Conservation (phyloP, 2,797 vertebrate species). For the Sarcoramphus papa region DNA sequence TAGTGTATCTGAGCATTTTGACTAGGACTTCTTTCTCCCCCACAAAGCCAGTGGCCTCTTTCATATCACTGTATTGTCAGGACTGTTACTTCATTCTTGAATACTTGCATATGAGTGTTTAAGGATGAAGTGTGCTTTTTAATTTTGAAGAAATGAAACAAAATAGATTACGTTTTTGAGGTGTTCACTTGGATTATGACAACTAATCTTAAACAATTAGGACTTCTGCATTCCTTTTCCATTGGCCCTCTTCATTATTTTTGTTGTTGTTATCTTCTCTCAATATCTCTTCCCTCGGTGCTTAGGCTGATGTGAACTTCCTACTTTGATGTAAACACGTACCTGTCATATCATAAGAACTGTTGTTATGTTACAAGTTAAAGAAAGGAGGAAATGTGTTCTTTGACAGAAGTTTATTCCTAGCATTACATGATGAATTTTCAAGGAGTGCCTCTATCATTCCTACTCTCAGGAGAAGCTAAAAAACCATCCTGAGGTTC, state of each 20-base stretch:
- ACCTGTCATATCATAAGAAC: not conserved
- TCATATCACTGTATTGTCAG: not conserved
- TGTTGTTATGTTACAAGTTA: not conserved
- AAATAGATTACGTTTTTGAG: not conserved
- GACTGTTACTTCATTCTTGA: not conserved
- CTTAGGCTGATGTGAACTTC: not conserved
- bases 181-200: not conserved
- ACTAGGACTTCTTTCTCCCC: not conserved
- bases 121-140: not conserved
- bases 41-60: not conserved
- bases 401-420: not conserved
- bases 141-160: not conserved
- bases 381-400: not conserved
- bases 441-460: not conserved
- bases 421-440: not conserved
- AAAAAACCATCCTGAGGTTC: accelerated
- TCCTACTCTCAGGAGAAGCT: not conserved
- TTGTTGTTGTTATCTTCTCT: not conserved
- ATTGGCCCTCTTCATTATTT: not conserved
- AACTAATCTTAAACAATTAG: not conserved
- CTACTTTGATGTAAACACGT: not conserved
- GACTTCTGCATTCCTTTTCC: not conserved
- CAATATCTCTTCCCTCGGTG: not conserved
- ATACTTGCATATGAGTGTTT: not conserved
- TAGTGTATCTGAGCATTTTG: not conserved